These are phyloP conservation scores for Iselma pallidipennis DNA, from an alignment of 2,888 invertebrate species.

Conservation along the genomic window DNA sequence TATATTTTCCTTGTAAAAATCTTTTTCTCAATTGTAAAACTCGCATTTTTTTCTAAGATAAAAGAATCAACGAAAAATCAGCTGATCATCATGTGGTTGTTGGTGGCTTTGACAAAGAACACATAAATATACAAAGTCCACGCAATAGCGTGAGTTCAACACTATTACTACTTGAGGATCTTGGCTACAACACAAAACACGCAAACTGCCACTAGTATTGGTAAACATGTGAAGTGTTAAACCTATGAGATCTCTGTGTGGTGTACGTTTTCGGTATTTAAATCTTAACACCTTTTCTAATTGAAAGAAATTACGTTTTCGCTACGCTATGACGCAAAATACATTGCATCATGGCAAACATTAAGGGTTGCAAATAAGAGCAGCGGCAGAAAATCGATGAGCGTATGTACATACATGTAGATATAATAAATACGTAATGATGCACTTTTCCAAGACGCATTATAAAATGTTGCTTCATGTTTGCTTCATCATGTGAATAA, in stretches of 20 bases:
- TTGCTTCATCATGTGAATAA: too few species aligned
- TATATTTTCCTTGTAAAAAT: not conserved
- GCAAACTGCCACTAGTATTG: slow-evolving; percentile 31
- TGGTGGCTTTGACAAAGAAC: slow-evolving; percentile 41
- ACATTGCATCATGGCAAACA: not conserved
- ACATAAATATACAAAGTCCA: slow-evolving; percentile 51
- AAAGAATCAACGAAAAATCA: slow-evolving; percentile 33
- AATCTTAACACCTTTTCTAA: not conserved
- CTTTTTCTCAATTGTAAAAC: not conserved
- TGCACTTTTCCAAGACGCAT: too few species aligned
- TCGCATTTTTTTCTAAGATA: not conserved
- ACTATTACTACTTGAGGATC: slow-evolving; percentile 33
- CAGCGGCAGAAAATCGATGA: not conserved
- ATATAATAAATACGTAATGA: too few species aligned
- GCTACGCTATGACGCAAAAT: not conserved
- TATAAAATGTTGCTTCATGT: too few species aligned
- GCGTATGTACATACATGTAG: too few species aligned
- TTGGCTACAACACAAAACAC: slow-evolving; percentile 38
- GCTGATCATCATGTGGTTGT: slow-evolving; percentile 45
- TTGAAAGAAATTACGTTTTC: not conserved
- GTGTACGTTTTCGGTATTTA: slow-evolving; percentile 4
- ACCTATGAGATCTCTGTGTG: not conserved
- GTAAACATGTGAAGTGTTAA: slow-evolving; percentile 11
- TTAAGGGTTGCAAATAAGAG: too few species aligned
- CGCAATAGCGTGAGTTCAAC: slow-evolving; percentile 50